phyloP scores from a whole-genome alignment of 2,888 invertebrate genomes.

The Scelioninae gen. 2 region DNA sequence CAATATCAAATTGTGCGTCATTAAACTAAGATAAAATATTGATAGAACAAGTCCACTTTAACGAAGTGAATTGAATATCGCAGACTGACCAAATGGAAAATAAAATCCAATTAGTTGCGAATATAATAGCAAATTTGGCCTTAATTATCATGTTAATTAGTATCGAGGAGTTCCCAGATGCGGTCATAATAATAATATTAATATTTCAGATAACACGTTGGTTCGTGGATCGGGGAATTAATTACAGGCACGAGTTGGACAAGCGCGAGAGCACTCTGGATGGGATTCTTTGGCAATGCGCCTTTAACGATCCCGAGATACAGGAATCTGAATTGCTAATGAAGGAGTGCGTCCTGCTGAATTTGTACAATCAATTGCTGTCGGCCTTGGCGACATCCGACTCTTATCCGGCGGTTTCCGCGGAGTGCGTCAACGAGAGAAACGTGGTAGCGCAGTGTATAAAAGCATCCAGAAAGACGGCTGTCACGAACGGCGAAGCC shows the following conservation, averaged over 20 bases:
- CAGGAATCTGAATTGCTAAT: conserved; percentile 64
- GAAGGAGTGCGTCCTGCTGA: conserved; percentile 68
- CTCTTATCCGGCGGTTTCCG: conserved; percentile 55
- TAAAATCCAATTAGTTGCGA: too few relatives aligned
- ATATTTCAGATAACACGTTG: conserved; percentile 67
- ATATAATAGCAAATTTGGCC: background rate
- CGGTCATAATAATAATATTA: conserved; percentile 2
- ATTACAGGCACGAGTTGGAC: conserved; percentile 63
- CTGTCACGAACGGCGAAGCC: conserved; percentile 64
- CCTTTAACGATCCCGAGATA: conserved; percentile 60
- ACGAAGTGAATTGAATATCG: too few relatives aligned
- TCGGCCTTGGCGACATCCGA: conserved; percentile 64
- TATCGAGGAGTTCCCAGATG: background rate
- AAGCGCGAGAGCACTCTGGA: conserved; percentile 65
- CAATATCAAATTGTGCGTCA: too few relatives aligned
- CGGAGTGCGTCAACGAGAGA: conserved; percentile 61
- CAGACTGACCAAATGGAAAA: too few relatives aligned
- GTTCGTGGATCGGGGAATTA: conserved; percentile 68
- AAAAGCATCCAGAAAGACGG: conserved; percentile 36
- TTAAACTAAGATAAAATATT: too few relatives aligned
- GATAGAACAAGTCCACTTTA: too few relatives aligned
- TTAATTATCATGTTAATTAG: conserved; percentile 11
- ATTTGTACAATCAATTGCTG: conserved; percentile 68
- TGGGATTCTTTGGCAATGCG: conserved; percentile 69
- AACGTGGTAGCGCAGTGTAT: conserved; percentile 62